Evolutionary conservation across 2,113 vertebrate species (phyloP).

Genomic region (Entomyzon cyanotis): DNA sequence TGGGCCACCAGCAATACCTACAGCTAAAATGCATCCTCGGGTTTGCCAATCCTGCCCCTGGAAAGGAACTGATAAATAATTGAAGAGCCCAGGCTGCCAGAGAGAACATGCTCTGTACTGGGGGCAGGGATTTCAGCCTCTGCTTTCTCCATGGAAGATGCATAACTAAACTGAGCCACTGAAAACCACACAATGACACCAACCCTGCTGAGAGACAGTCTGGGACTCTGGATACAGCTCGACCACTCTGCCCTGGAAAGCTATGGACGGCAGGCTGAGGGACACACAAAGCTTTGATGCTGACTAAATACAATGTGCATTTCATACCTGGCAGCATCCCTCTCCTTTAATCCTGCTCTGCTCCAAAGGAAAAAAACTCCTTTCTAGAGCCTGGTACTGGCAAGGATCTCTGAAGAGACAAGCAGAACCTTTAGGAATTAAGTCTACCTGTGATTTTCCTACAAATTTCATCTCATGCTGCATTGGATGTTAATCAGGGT

Average conservation of each 20-base stretch:
- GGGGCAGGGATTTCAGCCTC: not conserved
- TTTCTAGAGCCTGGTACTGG: not conserved
- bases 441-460: not conserved
- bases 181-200: not conserved
- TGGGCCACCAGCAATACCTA: not conserved
- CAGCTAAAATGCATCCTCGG: not conserved
- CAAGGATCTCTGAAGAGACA: not conserved
- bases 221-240: accelerated
- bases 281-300: not conserved
- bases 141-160: not conserved
- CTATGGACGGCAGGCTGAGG: not conserved
- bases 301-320: not conserved
- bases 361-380: not conserved
- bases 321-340: not conserved
- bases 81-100: not conserved
- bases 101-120: not conserved
- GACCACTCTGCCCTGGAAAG: not conserved
- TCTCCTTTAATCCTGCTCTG: not conserved
- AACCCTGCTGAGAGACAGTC: not conserved
- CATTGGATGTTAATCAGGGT: not conserved
- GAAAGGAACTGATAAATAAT: not conserved
- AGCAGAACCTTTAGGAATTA: not conserved
- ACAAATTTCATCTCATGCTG: not conserved
- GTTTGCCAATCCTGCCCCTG: not conserved
- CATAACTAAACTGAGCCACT: not conserved